Conservation (phyloP, 1,140 invertebrate genomes). For the Conus betulinus region DNA sequence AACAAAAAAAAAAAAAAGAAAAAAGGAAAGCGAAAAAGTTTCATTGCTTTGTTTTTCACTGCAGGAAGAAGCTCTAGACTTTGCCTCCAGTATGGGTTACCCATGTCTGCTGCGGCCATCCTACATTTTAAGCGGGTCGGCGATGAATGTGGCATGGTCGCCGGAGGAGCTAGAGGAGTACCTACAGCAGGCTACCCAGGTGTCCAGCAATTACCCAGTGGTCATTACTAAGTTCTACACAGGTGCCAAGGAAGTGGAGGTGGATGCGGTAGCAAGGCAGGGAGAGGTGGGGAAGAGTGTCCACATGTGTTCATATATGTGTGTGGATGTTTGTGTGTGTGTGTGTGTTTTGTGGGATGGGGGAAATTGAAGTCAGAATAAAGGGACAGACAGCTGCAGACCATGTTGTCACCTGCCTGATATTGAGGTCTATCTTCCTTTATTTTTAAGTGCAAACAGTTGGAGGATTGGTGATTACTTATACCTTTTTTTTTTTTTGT, state of each 20-base stretch:
- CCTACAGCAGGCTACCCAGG: constrained; percentile 55
- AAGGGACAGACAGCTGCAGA: no score
- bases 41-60: no score
- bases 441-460: no score
- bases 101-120: constrained; percentile 64
- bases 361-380: no score
- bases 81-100: constrained; percentile 63
- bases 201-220: constrained; percentile 61
- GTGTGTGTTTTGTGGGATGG: not conserved
- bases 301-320: not conserved
- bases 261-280: constrained; percentile 63
- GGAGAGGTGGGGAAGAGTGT: constrained; percentile 45
- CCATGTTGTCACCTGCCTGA: no score
- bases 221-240: constrained; percentile 67
- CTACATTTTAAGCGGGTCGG: constrained; percentile 63
- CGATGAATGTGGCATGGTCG: constrained; percentile 65
- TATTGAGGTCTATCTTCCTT: no score
- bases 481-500: no score
- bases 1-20: not conserved
- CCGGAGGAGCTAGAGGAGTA: constrained; percentile 57
- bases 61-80: constrained; percentile 63
- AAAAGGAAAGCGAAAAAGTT: not conserved
- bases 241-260: constrained; percentile 62
- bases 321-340: not conserved
- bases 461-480: no score